Evolutionary conservation across 53 echinoderm and acorn worm genomes (phyloP).

Genomic region (Hippasteria phrygiana): DNA sequence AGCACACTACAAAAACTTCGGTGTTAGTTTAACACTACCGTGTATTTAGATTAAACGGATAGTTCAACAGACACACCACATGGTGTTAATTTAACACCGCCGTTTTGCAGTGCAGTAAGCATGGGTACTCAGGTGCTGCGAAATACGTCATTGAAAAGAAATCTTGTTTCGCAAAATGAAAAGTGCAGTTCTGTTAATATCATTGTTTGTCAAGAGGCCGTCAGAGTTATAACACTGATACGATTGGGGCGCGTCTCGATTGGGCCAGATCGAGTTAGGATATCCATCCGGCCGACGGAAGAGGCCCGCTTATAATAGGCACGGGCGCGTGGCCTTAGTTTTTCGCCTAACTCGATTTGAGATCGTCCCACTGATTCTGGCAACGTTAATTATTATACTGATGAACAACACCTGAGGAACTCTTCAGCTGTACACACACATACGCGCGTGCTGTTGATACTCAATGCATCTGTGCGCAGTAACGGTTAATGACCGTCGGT

Average conservation of each 20-base stretch:
- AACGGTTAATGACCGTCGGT: background rate
- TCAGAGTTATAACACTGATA: background rate
- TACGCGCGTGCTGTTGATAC: background rate
- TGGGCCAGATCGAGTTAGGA: constrained; percentile 7
- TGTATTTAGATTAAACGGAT: too few species aligned
- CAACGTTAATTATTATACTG: constrained; percentile 15
- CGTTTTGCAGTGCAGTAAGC: too few species aligned
- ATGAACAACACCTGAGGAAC: constrained; percentile 43
- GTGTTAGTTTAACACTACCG: too few species aligned
- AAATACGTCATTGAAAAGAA: too few species aligned
- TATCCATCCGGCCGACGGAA: background rate
- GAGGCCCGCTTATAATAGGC: background rate
- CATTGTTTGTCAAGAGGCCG: background rate
- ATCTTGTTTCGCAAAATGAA: background rate
- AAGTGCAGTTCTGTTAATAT: background rate
- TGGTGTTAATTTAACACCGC: too few species aligned
- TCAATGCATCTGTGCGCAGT: background rate
- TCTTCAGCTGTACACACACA: background rate
- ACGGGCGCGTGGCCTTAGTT: background rate
- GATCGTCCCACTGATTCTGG: background rate
- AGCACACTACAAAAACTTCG: too few species aligned
- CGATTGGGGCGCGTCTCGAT: background rate
- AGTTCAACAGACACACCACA: too few species aligned
- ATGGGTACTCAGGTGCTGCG: too few species aligned
- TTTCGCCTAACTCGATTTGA: constrained; percentile 19